Evolutionary conservation across 2,888 invertebrate species (phyloP).

Genomic region (Myopa testacea): DNA sequence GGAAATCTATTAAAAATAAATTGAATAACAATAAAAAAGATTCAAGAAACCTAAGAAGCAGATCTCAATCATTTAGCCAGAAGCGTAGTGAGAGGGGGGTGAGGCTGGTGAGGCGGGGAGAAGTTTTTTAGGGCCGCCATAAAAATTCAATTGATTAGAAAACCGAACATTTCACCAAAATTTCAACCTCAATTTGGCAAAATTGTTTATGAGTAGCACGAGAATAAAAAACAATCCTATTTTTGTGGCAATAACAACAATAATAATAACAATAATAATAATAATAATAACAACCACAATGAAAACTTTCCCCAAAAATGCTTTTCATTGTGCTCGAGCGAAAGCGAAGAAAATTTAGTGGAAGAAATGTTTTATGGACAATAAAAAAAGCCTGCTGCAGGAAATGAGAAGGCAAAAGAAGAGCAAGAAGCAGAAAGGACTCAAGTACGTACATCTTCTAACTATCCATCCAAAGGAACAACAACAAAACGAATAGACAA

Average conservation of each 20-base stretch:
- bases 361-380: constrained; percentile 59
- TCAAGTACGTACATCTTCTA: no score
- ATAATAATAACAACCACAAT: constrained; percentile 3
- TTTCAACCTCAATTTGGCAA: constrained; percentile 67
- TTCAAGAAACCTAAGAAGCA: no score
- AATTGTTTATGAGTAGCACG: constrained; percentile 59
- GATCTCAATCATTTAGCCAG: no score
- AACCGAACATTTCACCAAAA: constrained; percentile 45
- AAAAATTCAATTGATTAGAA: constrained; percentile 50
- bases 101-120: no score
- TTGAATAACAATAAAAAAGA: no score
- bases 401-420: background rate
- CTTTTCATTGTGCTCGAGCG: background rate
- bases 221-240: constrained; percentile 51
- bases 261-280: constrained; percentile 34
- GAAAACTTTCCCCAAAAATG: background rate
- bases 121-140: constrained; percentile 19
- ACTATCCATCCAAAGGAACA: constrained; percentile 23
- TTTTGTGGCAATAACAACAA: constrained; percentile 44
- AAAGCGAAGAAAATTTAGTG: constrained; percentile 50
- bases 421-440: constrained; percentile 43
- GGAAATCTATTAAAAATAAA: no score
- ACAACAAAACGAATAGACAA: constrained; percentile 31
- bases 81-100: no score
- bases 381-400: constrained; percentile 41